Evolutionary conservation across 2,113 vertebrate genomes (phyloP), one percentile per base, ranked within the genome.

Genomic region (Kryptolebias marmoratus): DNA sequence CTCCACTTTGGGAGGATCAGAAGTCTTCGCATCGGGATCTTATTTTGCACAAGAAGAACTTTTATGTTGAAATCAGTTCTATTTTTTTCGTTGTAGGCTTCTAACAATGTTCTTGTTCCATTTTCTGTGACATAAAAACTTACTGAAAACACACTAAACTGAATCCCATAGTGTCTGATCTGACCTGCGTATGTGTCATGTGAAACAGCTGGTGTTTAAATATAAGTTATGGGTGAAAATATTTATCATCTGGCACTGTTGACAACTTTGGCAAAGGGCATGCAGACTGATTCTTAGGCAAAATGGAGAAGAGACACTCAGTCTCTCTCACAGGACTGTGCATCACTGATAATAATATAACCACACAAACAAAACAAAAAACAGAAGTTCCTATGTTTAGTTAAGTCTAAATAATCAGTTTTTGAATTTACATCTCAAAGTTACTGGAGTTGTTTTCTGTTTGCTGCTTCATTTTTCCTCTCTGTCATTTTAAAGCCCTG

Each of bases 231-330:
- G 15, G 57, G 11, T 63, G 7, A 11, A 45, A 0, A 18, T 3
- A 18, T 62, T 4, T 9, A 16, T 28, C 12, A 1, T n/a, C 45
- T 42, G 1, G 31, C 16, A 31, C 44, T n/a, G n/a, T 30, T 11
- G 68, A 42, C 32, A 22, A 8, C 18, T 8, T 57, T 15, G 11
- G 50, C 12, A 39, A 10, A 14, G 27, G 1, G 1, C 2, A 18
- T 10, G 10, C 45, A 32, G 2, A 11, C 30, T n/a, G 7, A 5
- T 39, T 55, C n/a, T 66, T 10, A 60, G 27, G n/a, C 67, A 13
- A 72, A 83, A 85, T 27, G n/a, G 67, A 78, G 84, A 85, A 85
- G 78, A 83, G 45, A 0, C 55, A 7, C 39, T 75, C 57, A 32
- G 1, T 14, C 62, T 67, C 53, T 36, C 45, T 39, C 69, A 57